A percentile compares a stretch with the other conserved stretches of the same genome.
phyloP scores from a whole-genome alignment of 2,888 invertebrate genomes.

The Hofmannophila pseudospretella region DNA sequence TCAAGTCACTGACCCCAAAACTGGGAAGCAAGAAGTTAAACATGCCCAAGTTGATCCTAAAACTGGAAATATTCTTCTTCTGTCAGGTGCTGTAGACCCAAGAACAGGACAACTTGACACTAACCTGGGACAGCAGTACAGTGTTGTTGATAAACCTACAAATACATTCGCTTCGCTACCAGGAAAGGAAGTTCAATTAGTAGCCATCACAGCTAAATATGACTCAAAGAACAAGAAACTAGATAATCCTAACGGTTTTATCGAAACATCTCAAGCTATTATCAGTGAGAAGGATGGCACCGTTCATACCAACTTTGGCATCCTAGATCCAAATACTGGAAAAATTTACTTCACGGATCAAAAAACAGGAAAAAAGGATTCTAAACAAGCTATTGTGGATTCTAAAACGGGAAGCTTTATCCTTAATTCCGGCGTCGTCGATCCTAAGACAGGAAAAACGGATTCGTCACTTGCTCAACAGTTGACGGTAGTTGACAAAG shows the following conservation, averaged over 20 bases:
- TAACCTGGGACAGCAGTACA: constrained; percentile 77
- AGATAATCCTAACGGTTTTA: constrained; percentile 75
- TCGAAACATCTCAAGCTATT: constrained; percentile 72
- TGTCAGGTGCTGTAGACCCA: constrained; percentile 77
- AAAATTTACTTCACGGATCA: constrained; percentile 77
- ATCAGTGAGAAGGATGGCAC: constrained; percentile 84
- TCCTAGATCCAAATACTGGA: constrained; percentile 79
- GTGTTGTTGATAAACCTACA: constrained; percentile 78
- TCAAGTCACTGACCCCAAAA: constrained; percentile 56
- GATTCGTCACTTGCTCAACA: constrained; percentile 81
- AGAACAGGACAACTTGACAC: constrained; percentile 77
- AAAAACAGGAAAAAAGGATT: constrained; percentile 79
- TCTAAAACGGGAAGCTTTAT: constrained; percentile 76
- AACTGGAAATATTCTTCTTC: constrained; percentile 71
- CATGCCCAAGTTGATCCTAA: constrained; percentile 67
- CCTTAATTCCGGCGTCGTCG: constrained; percentile 78
- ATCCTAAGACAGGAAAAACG: constrained; percentile 79
- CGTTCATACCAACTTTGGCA: constrained; percentile 81
- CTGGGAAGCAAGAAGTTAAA: constrained; percentile 63
- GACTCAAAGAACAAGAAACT: constrained; percentile 79
- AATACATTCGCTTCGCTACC: constrained; percentile 55
- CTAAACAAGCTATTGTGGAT: constrained; percentile 78
- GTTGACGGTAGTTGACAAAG: constrained; percentile 65
- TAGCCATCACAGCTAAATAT: constrained; percentile 78
- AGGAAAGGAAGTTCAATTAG: constrained; percentile 74